A percentile compares a stretch with the other conserved stretches of the same genome.
phyloP scores from a whole-genome alignment of 2,888 invertebrate genomes.

The Branchinecta sandiegonensis region DNA sequence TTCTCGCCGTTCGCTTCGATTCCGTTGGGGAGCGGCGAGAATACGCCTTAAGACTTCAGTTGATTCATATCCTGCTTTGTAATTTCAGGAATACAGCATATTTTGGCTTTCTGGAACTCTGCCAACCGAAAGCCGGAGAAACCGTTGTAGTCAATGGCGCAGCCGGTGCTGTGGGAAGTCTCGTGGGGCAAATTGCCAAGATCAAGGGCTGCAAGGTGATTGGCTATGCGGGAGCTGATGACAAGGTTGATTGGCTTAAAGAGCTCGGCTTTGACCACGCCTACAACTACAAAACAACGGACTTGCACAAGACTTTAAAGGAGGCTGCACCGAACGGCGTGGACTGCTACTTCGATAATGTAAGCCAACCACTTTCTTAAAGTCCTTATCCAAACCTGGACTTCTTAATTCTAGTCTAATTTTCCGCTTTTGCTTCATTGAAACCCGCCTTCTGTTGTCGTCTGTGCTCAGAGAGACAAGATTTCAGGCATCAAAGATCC shows the following conservation, averaged over 20 bases:
- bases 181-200: slow-evolving; percentile 65
- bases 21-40: too few relatives aligned
- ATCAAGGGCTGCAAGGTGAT: slow-evolving; percentile 49
- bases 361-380: slow-evolving; percentile 34
- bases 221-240: slow-evolving; percentile 53
- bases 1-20: too few relatives aligned
- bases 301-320: slow-evolving; percentile 42
- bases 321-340: slow-evolving; percentile 52
- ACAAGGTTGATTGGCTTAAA: slow-evolving; percentile 52
- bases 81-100: slow-evolving; percentile 51
- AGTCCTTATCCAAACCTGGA: too few relatives aligned
- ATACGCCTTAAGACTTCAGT: too few relatives aligned
- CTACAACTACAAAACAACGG: slow-evolving; percentile 53
- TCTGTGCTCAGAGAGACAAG: too few relatives aligned
- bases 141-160: slow-evolving; percentile 56
- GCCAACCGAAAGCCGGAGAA: slow-evolving; percentile 53
- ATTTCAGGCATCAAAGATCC: too few relatives aligned
- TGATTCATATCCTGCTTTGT: slow-evolving; percentile 19
- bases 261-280: slow-evolving; percentile 51
- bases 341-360: slow-evolving; percentile 64
- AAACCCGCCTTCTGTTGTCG: too few relatives aligned
- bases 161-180: slow-evolving; percentile 60
- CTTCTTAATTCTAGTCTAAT: too few relatives aligned
- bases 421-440: slow-evolving; percentile 8
- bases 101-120: slow-evolving; percentile 55